Evolutionary conservation across 1,140 invertebrate species (phyloP), one percentile per base, ranked within the genome.

Genomic region (Prorops nasuta): DNA sequence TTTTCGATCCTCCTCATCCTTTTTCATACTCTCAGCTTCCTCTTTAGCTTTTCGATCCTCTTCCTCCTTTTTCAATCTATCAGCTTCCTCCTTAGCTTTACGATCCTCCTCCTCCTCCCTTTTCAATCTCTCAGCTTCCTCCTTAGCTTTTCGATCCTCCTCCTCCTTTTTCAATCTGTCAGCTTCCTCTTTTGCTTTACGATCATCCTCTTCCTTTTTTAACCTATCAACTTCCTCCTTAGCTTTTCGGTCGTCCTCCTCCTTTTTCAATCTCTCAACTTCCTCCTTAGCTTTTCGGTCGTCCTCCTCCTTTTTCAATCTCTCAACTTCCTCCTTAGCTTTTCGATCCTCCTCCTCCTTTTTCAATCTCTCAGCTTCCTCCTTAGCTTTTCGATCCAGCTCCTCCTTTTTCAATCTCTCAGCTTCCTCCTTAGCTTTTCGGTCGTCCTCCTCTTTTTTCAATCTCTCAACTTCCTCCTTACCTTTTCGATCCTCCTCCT

Each of bases 151-250:
- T 47, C 16, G 12, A 24, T 37, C 53, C 37, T 12, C 44, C 20
- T 50, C 17, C 36, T 49, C 20, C 42, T 47, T 50, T 51, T 38
- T 50, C 60, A 44, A 12, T 49, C 43, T 17, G 42, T 53, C 14
- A 22, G 19, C 36, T 46, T 49, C 39, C 46, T 31, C 21, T 6
- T 37, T 24, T 58, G 35, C 18, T 16, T 34, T 40, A 36, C 15
- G 14, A 34, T 28, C 24, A 4, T 28, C 32, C 20, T 4, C 44
- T 45, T 55, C 34, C 24, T 24, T 28, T 39, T 39, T 39, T n/a
- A 39, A 17, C 19, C 19, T 47, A 38, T 41, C 32, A 22, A 34
- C 43, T n/a, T n/a, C 41, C 15, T 39, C n/a, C 12, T 56, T 51
- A 22, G 12, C 34, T 15, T 44, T 44, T 34, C 14, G 2, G 2